Evolutionary conservation across 1,140 invertebrate genomes (phyloP), one percentile per base, ranked within the genome.

Genomic region (Sogatella furcifera): DNA sequence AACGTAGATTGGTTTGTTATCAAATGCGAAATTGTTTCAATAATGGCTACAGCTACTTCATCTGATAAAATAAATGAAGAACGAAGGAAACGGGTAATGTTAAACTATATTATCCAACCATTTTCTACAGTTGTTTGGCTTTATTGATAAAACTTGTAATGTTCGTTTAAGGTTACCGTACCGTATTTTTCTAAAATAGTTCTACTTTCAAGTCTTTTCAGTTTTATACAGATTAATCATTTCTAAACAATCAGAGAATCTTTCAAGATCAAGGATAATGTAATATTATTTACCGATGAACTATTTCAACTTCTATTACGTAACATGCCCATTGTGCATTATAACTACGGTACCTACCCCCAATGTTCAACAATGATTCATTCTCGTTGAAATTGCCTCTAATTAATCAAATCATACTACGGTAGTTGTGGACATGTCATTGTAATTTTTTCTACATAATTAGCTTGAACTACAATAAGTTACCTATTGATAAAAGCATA

Each of bases 71-170:
- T 62, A 11, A 71, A 72, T 43, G 72, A 72, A 53, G 73, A 77
- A 62, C 71, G 75, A 69, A 74, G 71, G 57, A 74, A 73, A 69
- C 62, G 72, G 61, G 75, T 77, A 70, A 69, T 63, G 67, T 13
- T 63, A 13, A 17, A 31, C 42, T 0, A 21, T 41, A 19, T 49
- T n/a, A n/a, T 19, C 63, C 22, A 61, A 31, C 21, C 42, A n/a
- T 61, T 17, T 57, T 49, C 15, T 58, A 17, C 57, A 44, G 38
- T 44, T n/a, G 1, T 52, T 34, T 38, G 14, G 17, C n/a, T 21
- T 10, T 43, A 10, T 38, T n/a, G 24, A 6, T 42, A 57, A 24
- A 19, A 10, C 22, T 38, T 28, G 2, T 42, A 21, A 5, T 10
- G 19, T 15, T 2, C 14, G 9, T 22, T 6, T 17, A 49, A 17